Evolutionary conservation across 2,797 vertebrate genomes (phyloP), one percentile per base, ranked within the genome.

Genomic region (Malacoctenus gilli): DNA sequence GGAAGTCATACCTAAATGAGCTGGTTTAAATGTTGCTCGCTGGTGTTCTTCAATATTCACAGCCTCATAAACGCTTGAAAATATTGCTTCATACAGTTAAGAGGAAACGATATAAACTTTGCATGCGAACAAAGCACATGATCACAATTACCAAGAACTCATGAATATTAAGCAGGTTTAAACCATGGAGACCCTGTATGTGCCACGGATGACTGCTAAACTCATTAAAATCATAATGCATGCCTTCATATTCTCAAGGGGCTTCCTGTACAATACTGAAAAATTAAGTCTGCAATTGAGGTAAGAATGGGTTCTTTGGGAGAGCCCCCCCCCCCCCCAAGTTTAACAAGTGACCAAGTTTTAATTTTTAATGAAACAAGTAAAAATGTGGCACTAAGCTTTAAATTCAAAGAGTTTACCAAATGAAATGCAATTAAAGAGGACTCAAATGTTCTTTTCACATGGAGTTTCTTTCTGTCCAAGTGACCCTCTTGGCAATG

Each of bases 121-220:
- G 41, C 35, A 38, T 49, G 14, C 75, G 66, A 81, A 82, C 67
- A 81, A 80, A 74, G 70, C 75, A 70, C 75, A 58, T 59, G 64
- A 77, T 79, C 66, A 59, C 77, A 83, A 79, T 77, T 65, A 83
- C 59, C 5, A 30, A 61, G 59, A 79, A 70, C 50, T 82, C 74
- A 89, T 89, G 85, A 89, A 90, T 90, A 89, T 81, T 83, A 82
- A 84, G 82, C 60, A 85, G 84, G 70, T 81, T 70, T n/a, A 46
- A 69, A 68, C 43, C 68, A 69, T 42, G 16, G 53, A 73, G 62
- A 73, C 53, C 39, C 31, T 25, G 53, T 71, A 53, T 63, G 43
- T 36, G 72, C 75, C 69, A 85, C 61, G 78, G 82, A 78, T 82
- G 85, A 69, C 56, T 85, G 84, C 82, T 79, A 56, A 88, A 87